Conservation (phyloP, 2,888 invertebrate species). For the Apocheima hispidaria region DNA sequence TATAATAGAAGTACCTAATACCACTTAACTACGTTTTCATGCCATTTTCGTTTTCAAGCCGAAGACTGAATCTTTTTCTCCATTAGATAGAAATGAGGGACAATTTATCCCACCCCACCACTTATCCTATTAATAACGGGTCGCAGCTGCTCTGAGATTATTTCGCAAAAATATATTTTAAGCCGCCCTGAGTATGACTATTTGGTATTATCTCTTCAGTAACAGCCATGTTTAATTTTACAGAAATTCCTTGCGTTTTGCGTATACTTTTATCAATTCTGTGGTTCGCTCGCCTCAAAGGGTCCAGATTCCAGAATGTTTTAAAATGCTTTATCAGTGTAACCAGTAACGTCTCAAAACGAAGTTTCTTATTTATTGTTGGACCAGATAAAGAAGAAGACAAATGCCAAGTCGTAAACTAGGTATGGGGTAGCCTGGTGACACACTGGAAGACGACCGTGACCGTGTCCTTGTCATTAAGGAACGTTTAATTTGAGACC, state of each 20-base stretch:
- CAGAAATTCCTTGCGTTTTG: conserved; percentile 16
- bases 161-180: conserved; percentile 5
- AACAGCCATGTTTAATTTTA: conserved; percentile 7
- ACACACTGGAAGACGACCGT: too few relatives aligned
- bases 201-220: neutral
- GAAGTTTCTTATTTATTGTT: neutral
- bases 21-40: neutral
- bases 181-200: neutral
- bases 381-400: neutral
- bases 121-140: conserved; percentile 27
- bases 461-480: too few relatives aligned
- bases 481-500: too few relatives aligned
- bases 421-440: too few relatives aligned
- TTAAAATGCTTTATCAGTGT: neutral
- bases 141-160: conserved; percentile 23
- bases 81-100: conserved; percentile 19
- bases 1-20: too few relatives aligned
- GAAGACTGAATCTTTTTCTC: conserved; percentile 5
- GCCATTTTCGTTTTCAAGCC: neutral
- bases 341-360: neutral
- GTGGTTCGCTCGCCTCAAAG: conserved; percentile 4
- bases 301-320: neutral
- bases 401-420: neutral
- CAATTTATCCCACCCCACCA: conserved; percentile 14
- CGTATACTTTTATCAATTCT: neutral